phyloP scores from a whole-genome alignment of 2,113 vertebrate genomes.

The Raja brachyura region DNA sequence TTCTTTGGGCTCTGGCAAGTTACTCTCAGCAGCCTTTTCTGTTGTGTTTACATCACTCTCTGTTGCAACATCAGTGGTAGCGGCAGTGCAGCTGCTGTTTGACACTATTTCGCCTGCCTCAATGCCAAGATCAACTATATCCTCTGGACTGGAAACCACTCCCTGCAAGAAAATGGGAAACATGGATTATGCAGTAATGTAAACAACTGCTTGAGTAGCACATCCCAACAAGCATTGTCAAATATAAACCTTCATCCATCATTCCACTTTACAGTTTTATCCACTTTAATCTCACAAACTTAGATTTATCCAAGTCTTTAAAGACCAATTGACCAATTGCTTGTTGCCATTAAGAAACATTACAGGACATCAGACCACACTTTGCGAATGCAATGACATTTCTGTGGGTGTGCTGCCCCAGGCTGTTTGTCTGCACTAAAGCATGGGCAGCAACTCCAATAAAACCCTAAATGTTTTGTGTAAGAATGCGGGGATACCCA shows the following conservation, averaged over 20 bases:
- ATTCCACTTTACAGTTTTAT: neutral
- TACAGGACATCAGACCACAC: neutral
- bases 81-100: conserved; percentile 73
- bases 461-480: neutral
- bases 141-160: conserved; percentile 67
- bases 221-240: neutral
- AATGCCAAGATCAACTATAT: conserved; percentile 74
- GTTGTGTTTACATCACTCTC: conserved; percentile 83
- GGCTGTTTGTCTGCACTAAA: neutral
- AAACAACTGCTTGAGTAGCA: neutral
- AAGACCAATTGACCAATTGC: neutral
- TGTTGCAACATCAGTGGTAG: conserved; percentile 76
- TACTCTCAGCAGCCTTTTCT: conserved; percentile 73
- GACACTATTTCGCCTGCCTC: conserved; percentile 93
- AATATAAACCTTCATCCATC: neutral
- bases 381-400: neutral
- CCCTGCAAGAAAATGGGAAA: conserved; percentile 56
- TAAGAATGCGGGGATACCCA: neutral
- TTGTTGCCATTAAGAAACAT: neutral
- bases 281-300: neutral
- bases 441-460: neutral
- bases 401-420: neutral
- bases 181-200: neutral
- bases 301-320: neutral
- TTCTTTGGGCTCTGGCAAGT: conserved; percentile 90